Evolutionary conservation across 1,140 invertebrate species (phyloP), one percentile per base, ranked within the genome.

Genomic region (Antheraea mylitta): DNA sequence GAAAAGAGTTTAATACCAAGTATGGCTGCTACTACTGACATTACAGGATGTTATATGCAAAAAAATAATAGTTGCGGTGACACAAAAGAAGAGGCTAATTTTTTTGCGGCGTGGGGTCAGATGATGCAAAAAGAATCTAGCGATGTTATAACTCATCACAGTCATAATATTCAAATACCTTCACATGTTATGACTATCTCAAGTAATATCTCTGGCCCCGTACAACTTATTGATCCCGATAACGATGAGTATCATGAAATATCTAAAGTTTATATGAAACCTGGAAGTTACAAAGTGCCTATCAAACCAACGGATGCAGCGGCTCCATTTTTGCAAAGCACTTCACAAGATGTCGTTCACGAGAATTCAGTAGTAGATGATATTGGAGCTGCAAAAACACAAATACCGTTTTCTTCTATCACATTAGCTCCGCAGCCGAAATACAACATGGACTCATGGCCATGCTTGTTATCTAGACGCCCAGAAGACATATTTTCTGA

Each of bases 81-180:
- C 89, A 70, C 90, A 89, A 67, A 90, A 90, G 67, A 89, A 90
- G 83, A 87, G 90, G 70, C 67, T 75, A 66, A 86, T 89, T 89
- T 91, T 90, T 92, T 90, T 90, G 88, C 88, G 81, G 77, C 88
- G 72, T 92, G 90, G 90, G 88, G 90, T 86, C 89, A 90, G 88
- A 90, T 92, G 83, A 80, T 89, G 71, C 89, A 90, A 89, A 92
- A 90, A 87, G 88, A 92, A 87, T 78, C 86, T 82, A 89, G 77
- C 73, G 86, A 91, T 77, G 89, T 81, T 85, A 80, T 90, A 88
- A 85, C 88, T 89, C 87, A 91, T 89, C 89, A 87, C 72, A 77
- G 77, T 81, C 88, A 91, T 81, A 89, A 87, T 75, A 76, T 87
- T 77, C 83, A 82, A 73, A 79, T 86, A 67, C 78, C 87, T 71